phyloP scores from a whole-genome alignment of 2,888 invertebrate species.

The Dicyrtomina minuta region DNA sequence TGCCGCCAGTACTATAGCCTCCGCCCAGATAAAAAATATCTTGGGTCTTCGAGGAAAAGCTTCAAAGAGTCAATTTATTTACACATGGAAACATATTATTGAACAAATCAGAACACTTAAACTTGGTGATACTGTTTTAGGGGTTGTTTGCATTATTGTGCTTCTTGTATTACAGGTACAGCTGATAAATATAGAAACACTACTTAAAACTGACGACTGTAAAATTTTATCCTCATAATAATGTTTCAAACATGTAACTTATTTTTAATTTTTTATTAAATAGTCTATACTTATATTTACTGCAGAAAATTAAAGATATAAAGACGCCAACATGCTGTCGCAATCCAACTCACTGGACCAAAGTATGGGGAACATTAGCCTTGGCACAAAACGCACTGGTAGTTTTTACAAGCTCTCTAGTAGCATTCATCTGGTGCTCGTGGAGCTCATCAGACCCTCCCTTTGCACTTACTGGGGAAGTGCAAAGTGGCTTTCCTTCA shows the following conservation, averaged over 20 bases:
- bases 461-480: conserved; percentile 66
- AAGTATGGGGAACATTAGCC: conserved; percentile 71
- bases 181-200: no score
- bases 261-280: no score
- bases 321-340: conserved; percentile 52
- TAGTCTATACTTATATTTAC: no score
- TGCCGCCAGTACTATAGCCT: conserved; percentile 79
- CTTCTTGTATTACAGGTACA: conserved; percentile 63
- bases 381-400: conserved; percentile 81
- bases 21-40: conserved; percentile 74
- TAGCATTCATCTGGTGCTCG: conserved; percentile 63
- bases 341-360: conserved; percentile 56
- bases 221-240: no score
- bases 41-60: conserved; percentile 60
- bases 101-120: conserved; percentile 36
- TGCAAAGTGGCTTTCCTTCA: conserved; percentile 67
- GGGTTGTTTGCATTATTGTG: conserved; percentile 68
- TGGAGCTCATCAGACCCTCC: conserved; percentile 64
- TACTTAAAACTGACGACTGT: no score
- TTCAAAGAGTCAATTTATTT: conserved; percentile 43
- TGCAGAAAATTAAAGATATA: conserved; percentile 24
- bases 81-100: conserved; percentile 43
- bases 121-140: conserved; percentile 41
- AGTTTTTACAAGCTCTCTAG: conserved; percentile 66
- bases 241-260: no score